Evolutionary conservation across 92 coral and sea anemone species (phyloP).

Genomic region (Umimayanthus kanabou): DNA sequence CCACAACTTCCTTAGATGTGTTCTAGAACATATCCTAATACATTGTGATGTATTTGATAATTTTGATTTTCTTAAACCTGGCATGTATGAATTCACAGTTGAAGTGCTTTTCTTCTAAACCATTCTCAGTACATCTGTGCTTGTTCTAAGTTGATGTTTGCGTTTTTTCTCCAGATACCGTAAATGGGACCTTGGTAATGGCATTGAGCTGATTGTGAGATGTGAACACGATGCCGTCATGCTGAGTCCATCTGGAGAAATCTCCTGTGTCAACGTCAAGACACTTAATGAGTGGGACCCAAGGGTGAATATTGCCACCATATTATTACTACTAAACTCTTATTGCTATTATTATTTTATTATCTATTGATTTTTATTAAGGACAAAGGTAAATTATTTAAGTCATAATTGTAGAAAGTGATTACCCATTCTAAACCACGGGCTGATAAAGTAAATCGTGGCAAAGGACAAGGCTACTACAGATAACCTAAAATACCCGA

Average conservation of each 20-base stretch:
- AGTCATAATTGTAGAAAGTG: too few relatives aligned
- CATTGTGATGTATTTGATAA: background rate
- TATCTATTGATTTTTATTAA: too few relatives aligned
- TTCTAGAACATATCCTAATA: too few relatives aligned
- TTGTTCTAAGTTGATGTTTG: too few relatives aligned
- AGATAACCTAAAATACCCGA: too few relatives aligned
- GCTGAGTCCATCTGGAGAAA: slow-evolving; percentile 84
- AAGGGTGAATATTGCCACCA: slow-evolving; percentile 62
- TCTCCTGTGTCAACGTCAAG: slow-evolving; percentile 74
- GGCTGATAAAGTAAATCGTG: too few relatives aligned
- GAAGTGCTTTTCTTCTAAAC: background rate
- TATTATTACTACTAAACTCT: background rate
- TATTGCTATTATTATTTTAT: background rate
- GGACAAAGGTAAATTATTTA: too few relatives aligned
- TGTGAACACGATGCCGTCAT: slow-evolving; percentile 94
- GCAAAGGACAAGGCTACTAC: too few relatives aligned
- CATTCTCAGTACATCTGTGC: slow-evolving; percentile 28
- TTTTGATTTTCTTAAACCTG: background rate
- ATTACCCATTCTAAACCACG: too few relatives aligned
- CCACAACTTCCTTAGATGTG: too few relatives aligned
- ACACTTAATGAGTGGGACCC: slow-evolving; percentile 98
- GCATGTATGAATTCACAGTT: background rate
- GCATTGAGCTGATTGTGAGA: slow-evolving; percentile 88
- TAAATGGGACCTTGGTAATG: slow-evolving; percentile 97
- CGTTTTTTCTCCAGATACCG: slow-evolving; percentile 70